Base-by-base conservation (phyloP, 2,888 invertebrate genomes). In the Syritta pipiens region DNA sequence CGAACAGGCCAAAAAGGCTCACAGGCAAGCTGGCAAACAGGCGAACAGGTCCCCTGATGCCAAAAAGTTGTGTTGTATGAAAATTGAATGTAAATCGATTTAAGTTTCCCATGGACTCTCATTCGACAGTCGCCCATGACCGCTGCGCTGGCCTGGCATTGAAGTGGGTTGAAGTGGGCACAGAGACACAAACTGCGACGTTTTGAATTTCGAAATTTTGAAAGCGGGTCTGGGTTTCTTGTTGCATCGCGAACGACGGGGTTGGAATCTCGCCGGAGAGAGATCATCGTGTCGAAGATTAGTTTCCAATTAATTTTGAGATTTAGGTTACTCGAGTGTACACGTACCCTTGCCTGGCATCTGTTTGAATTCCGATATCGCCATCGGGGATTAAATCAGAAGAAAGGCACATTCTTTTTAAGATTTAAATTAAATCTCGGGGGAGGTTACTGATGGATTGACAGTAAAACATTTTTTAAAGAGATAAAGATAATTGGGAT, bases 51-150 rank as follows among this genome's bases (percentile, higher is more conserved):
- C 44, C 44, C 44, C 9, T 57, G 28, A 57, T 20, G 20, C 20
- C 19, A 28, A 42, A 42, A 51, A 22, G 42, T 42, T 28, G 26
- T 40, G 40, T 55, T 55, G 7, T 40, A n/a, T 1, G 40, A 40
- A 55, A 55, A 55, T 55, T 55, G 26, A 55, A 55, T 42, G 20
- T 59, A 30, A 59, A 59, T 44, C 57, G 57, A 44, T 59, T 59
- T 44, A n/a, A 10, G 30, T 44, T 59, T 30, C n/a, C 57, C 42
- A 44, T 59, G 30, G 24, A 40, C n/a, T 12, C n/a, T n/a, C n/a
- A n/a, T n/a, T n/a, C n/a, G 20, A 42, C 57, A 44, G 3, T 6
- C 4, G 12, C 30, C 44, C 44, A 14, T 44, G 42, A 42, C 40
- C 57, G 7, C 17, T 57, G 37, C 40, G 24, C 6, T 24, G 12